A percentile compares a stretch with the other conserved stretches of the same genome.
These are phyloP conservation scores for Aegithalos caudatus DNA, from an alignment of 2,113 vertebrate genomes.

Conservation along the genomic window DNA sequence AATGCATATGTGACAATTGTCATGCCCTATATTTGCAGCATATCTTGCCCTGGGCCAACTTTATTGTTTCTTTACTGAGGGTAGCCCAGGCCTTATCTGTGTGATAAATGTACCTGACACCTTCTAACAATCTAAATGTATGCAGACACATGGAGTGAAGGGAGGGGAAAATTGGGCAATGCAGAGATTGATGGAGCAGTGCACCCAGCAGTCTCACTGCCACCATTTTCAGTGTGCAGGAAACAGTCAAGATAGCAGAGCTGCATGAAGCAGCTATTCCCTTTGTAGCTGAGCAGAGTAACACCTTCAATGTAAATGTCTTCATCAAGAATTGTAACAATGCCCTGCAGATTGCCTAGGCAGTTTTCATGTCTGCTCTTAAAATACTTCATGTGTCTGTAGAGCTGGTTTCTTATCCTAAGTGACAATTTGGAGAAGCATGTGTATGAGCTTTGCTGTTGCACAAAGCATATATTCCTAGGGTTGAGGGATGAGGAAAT, in stretches of 20 bases:
- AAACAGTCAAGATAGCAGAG: neutral
- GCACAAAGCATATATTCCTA: neutral
- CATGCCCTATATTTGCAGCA: accelerated
- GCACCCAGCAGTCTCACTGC: neutral
- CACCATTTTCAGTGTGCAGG: neutral
- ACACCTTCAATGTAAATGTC: neutral
- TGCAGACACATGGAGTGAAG: neutral
- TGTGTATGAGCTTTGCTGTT: neutral
- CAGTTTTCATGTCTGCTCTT: neutral
- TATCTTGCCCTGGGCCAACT: neutral
- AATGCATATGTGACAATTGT: neutral
- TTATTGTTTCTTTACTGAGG: neutral
- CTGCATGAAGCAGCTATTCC: neutral
- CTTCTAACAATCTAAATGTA: neutral
- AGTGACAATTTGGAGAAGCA: neutral
- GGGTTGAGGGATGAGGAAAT: neutral
- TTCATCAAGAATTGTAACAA: neutral
- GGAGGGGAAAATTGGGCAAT: neutral
- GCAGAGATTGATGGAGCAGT: neutral
- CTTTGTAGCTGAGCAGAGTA: neutral
- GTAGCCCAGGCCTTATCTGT: neutral
- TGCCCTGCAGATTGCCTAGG: neutral
- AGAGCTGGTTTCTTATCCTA: neutral
- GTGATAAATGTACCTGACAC: neutral
- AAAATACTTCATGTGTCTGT: neutral